Evolutionary conservation across 2,797 vertebrate genomes (phyloP), one percentile per base, ranked within the genome.

Genomic region (Somateria mollissima): DNA sequence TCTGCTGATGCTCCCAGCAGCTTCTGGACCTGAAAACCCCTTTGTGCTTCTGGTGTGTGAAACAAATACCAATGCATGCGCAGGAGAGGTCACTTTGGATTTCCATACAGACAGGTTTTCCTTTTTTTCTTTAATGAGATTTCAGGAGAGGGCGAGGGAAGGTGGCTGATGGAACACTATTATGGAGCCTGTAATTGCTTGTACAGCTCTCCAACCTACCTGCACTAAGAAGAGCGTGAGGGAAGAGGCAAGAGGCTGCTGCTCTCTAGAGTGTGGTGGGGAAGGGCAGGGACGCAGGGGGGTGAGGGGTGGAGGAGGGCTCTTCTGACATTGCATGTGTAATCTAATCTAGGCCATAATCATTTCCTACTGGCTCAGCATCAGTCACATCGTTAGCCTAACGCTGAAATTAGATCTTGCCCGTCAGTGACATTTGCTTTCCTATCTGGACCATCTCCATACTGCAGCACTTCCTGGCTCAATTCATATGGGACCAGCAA

Each of bases 401-500:
- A 73, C 25, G 18, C 51, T 69, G 88, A 95, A 96, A 94, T 90
- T 76, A 91, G 88, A 94, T 94, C 80, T 73, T 77, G 67, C 81
- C 25, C 49, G 30, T 65, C 83, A 79, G 65, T 81, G 76, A 73
- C 78, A 89, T 81, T 89, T 72, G 73, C 75, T 92, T 97, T 90
- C 28, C n/a, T 62, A 79, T 36, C 92, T 80, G 94, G 64, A 70
- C 69, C 77, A 73, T 89, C 77, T 60, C 51, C 53, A 20, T 69
- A 79, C 65, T 27, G 74, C 87, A 58, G 80, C 66, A 60, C 87
- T 94, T 96, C 95, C 93, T 91, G 77, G 69, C 73, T 72, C 21
- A 90, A 90, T 90, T 96, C 84, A 75, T 10, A 72, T 82, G 91
- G 78, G 90, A 95, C 84, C 37, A 80, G 78, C 87, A 95, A 87